phyloP scores from a whole-genome alignment of 2,113 vertebrate genomes.

The Myxocyprinus asiaticus region DNA sequence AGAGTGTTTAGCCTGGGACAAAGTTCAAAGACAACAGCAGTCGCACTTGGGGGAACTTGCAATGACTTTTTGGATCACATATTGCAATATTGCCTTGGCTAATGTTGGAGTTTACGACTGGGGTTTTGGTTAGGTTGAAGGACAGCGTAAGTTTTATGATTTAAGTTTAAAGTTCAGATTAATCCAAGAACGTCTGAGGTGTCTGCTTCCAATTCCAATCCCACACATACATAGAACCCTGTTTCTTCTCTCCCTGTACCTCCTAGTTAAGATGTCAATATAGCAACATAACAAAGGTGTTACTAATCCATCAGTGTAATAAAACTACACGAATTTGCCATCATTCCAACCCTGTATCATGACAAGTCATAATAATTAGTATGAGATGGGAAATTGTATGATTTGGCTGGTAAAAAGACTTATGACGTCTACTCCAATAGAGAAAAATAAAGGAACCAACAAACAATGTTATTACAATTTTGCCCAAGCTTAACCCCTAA shows the following conservation, averaged over 20 bases:
- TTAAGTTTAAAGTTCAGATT: conserved; percentile 2
- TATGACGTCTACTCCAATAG: too few relatives aligned
- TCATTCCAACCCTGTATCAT: neutral
- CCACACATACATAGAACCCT: neutral
- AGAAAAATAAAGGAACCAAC: too few relatives aligned
- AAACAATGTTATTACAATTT: too few relatives aligned
- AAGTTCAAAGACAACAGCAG: conserved; percentile 23
- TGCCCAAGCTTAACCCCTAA: too few relatives aligned
- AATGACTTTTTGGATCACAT: conserved; percentile 13
- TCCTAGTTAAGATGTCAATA: neutral
- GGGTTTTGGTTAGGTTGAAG: conserved; percentile 15
- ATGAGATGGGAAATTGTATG: too few relatives aligned
- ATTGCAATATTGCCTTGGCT: conserved; percentile 13
- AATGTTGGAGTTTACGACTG: conserved; percentile 26
- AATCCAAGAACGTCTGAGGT: neutral
- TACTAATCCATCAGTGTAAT: neutral
- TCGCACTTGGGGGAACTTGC: neutral
- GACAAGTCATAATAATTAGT: too few relatives aligned
- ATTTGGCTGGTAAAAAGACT: too few relatives aligned
- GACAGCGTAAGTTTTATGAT: neutral
- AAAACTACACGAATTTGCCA: neutral
- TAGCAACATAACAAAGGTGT: neutral
- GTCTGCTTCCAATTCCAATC: neutral
- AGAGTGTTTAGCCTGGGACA: conserved; percentile 22
- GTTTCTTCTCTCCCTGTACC: neutral